Evolutionary conservation across 2,888 invertebrate genomes (phyloP).

Genomic region (Torymus auratus): DNA sequence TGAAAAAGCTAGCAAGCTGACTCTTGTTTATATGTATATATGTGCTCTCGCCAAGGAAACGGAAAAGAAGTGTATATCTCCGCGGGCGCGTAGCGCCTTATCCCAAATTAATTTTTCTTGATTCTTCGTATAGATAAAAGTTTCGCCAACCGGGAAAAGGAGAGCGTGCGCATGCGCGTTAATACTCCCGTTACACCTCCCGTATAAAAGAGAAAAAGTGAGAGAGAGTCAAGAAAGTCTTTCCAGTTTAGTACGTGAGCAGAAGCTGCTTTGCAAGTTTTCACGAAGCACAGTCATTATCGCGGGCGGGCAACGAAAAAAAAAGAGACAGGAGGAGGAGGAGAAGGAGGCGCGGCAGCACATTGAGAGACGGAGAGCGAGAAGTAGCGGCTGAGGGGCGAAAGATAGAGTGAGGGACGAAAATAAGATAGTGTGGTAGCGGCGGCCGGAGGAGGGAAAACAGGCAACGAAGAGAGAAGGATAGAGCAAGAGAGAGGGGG

Average conservation of each 20-base stretch:
- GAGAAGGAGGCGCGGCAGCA: constrained; percentile 34
- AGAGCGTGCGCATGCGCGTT: background rate
- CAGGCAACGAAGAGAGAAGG: constrained; percentile 13
- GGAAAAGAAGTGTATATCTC: constrained; percentile 11
- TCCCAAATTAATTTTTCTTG: constrained; percentile 64
- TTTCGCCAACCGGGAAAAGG: constrained; percentile 29
- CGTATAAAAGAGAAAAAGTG: background rate
- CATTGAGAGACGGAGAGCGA: constrained; percentile 33
- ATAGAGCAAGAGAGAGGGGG: constrained; percentile 23
- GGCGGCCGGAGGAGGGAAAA: background rate
- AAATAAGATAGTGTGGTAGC: constrained; percentile 27
- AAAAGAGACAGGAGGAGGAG: background rate
- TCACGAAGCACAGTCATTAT: constrained; percentile 57
- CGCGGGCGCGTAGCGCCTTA: constrained; percentile 16
- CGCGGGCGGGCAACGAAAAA: constrained; percentile 8
- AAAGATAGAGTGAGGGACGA: constrained; percentile 13
- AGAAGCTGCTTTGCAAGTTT: constrained; percentile 57
- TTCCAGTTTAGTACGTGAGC: constrained; percentile 52
- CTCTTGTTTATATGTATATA: too few relatives aligned
- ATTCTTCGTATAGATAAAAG: constrained; percentile 61
- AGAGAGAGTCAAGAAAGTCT: constrained; percentile 39
- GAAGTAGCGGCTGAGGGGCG: constrained; percentile 28
- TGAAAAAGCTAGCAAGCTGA: too few relatives aligned
- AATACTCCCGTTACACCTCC: constrained; percentile 9
- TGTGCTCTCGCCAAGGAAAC: background rate